Percentiles rank a stretch among this genome's conserved stretches.
phyloP scores from a whole-genome alignment of 2,888 invertebrate species.

The Lutraria lutraria region DNA sequence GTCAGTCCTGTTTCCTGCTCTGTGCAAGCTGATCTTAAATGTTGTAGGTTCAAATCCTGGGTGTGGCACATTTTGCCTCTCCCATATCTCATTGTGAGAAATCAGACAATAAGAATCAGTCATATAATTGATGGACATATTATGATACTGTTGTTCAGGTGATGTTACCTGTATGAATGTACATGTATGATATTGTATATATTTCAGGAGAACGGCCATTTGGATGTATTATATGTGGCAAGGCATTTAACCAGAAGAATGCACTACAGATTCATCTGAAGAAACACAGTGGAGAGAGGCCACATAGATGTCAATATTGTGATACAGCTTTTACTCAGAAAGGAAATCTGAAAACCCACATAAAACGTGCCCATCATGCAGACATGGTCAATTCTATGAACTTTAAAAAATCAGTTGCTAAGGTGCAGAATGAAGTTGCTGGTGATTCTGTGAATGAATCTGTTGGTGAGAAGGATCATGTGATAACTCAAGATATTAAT shows the following conservation, averaged over 20 bases:
- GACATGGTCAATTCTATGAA: conserved; percentile 83
- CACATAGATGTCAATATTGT: conserved; percentile 86
- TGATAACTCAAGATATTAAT: conserved; percentile 57
- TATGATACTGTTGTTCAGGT: no score
- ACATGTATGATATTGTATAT: background rate
- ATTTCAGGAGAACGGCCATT: conserved; percentile 85
- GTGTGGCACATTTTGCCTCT: no score
- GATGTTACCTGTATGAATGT: background rate
- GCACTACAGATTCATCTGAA: conserved; percentile 85
- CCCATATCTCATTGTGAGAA: no score
- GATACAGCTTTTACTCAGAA: conserved; percentile 85
- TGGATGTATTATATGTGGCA: conserved; percentile 82
- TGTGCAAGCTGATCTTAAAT: no score
- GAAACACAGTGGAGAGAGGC: conserved; percentile 85
- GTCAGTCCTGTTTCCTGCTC: no score
- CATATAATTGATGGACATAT: no score
- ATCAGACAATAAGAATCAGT: no score
- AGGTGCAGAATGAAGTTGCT: conserved; percentile 22
- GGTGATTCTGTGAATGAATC: conserved; percentile 28
- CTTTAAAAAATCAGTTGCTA: conserved; percentile 21
- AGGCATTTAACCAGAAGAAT: conserved; percentile 87
- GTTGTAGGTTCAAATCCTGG: no score
- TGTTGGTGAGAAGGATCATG: conserved; percentile 41
- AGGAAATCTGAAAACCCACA: conserved; percentile 86
- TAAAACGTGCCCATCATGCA: conserved; percentile 85